Percentiles rank a stretch among this genome's conserved stretches.
phyloP scores from a whole-genome alignment of 1,140 invertebrate genomes.

The Drosophila lini region DNA sequence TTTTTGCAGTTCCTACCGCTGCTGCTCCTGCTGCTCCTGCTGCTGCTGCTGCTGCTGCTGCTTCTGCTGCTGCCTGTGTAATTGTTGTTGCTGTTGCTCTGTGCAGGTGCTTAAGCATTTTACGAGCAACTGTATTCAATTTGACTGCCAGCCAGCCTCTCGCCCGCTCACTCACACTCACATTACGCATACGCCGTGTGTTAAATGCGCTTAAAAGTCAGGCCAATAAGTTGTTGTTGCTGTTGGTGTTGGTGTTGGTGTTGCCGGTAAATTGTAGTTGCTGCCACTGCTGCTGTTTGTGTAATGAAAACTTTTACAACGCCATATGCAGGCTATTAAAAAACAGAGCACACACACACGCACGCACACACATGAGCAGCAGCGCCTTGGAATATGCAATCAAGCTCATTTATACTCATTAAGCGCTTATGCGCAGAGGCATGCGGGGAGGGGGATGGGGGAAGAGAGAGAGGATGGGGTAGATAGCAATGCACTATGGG shows the following conservation, averaged over 20 bases:
- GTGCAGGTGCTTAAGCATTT: constrained; percentile 79
- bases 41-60: not conserved
- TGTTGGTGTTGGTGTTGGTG: constrained; percentile 35
- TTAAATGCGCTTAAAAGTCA: constrained; percentile 81
- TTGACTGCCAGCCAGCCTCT: constrained; percentile 48
- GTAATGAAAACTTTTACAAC: constrained; percentile 83
- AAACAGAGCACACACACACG: constrained; percentile 58
- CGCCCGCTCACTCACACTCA: constrained; percentile 13
- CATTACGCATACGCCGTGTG: constrained; percentile 77
- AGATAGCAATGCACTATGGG: not conserved
- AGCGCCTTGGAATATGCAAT: constrained; percentile 76
- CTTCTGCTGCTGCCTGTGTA: constrained; percentile 5
- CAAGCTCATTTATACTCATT: constrained; percentile 82
- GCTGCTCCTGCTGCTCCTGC: not conserved
- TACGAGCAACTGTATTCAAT: constrained; percentile 81
- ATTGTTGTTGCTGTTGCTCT: constrained; percentile 52
- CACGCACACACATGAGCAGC: constrained; percentile 9
- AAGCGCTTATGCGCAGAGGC: constrained; percentile 71
- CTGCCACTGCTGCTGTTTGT: constrained; percentile 68
- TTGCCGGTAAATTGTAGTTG: constrained; percentile 52
- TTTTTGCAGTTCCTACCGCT: constrained; percentile 2
- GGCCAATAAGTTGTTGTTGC: constrained; percentile 73
- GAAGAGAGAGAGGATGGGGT: constrained; percentile 5
- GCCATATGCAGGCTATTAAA: constrained; percentile 82
- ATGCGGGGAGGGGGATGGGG: constrained; percentile 1